Evolutionary conservation across 2,888 invertebrate species (phyloP).

Genomic region (Drosophila pullipes): DNA sequence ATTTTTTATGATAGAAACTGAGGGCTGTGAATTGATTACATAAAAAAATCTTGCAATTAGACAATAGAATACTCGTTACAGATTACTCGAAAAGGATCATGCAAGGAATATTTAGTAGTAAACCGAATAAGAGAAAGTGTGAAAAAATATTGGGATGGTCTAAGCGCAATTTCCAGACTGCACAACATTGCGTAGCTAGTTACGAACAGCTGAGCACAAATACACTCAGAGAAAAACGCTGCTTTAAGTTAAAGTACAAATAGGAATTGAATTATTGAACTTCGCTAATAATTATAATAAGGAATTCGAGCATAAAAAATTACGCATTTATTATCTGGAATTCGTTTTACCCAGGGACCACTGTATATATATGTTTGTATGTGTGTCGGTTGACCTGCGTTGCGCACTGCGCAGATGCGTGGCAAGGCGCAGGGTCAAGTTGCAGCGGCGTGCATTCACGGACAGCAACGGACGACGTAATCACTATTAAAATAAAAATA

Average conservation of each 20-base stretch:
- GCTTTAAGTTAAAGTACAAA: not conserved
- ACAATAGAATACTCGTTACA: not conserved
- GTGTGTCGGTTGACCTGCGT: conserved; percentile 25
- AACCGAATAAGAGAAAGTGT: not conserved
- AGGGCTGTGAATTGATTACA: not conserved
- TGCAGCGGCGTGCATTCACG: conserved; percentile 52
- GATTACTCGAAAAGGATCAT: not conserved
- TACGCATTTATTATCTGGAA: not conserved
- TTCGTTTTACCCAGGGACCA: not conserved
- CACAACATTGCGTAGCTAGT: no score
- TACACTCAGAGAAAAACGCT: not conserved
- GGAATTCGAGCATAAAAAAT: not conserved
- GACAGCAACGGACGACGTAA: conserved; percentile 70
- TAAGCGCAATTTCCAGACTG: not conserved
- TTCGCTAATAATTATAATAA: not conserved
- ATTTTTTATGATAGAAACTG: not conserved
- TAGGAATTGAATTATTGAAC: not conserved
- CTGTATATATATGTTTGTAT: conserved; percentile 9
- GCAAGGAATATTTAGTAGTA: not conserved
- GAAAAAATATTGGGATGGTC: not conserved
- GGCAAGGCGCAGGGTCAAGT: conserved; percentile 57
- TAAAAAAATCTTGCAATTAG: not conserved
- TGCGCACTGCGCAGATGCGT: conserved; percentile 76
- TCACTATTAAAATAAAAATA: conserved; percentile 42
- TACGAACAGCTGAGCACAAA: not conserved